Evolutionary conservation across 2,888 invertebrate genomes (phyloP), one percentile per base, ranked within the genome.

Genomic region (Macroteleia sp.): DNA sequence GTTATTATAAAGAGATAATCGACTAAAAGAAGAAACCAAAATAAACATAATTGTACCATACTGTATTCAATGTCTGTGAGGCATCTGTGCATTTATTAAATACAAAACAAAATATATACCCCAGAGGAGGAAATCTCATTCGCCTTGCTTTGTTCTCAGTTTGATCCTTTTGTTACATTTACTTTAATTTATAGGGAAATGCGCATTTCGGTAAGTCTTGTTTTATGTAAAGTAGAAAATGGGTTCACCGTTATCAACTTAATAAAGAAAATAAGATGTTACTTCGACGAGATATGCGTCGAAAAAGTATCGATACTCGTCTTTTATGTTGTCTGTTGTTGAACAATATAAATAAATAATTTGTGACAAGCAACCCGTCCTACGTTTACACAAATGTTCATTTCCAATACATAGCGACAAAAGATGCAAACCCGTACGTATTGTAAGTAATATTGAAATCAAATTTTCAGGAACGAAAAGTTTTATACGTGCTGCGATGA

Each of bases 401-500:
- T 36, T 46, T 46, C 32, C 14, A 3, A 25, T 22, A 19, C 10
- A 17, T 12, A 20, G 8, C 16, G 5, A 14, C 28, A 9, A 42
- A 42, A 41, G 6, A 42, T 57, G 54, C 17, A 50, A 30, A 12
- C 12, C 2, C 32, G 12, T 2, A 12, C 20, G 19, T 22, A 42
- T 32, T 16, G 19, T 52, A 44, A 30, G 16, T 50, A 50, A 62
- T 62, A 44, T 50, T 62, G 50, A 39, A 62, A 62, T 34, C 1
- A 10, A 39, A 25, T 52, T 92, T 92, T 5, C 93, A 96, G 97
- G 90, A 97, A 97, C 92, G 97, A 97, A 92, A 97, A 97, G 92
- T 97, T 96, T 93, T 97, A 98, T 93, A 98, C 98, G 83, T 99
- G 99, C 93, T 99, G 98, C 92, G 96, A 97, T 91, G 98, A 98